Percentiles rank a stretch among this genome's conserved stretches.
Conservation (phyloP, 30 jellyfish, hydroid and myxozoan species). For the Pseudorhiza aurosa region DNA sequence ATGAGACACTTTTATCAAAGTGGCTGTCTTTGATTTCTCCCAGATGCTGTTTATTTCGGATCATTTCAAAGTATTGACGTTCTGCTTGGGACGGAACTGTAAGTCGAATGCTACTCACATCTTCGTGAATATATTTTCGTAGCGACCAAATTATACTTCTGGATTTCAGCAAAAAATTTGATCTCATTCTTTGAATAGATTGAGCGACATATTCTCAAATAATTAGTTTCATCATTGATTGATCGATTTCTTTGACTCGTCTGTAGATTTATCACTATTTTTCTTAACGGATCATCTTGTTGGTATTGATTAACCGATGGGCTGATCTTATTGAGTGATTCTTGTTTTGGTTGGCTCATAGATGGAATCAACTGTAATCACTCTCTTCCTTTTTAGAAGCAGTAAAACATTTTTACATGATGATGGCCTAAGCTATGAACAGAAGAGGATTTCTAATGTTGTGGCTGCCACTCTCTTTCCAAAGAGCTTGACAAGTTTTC, state of each 20-base stretch:
- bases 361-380: no score
- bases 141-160: background rate
- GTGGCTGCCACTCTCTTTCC: conserved; percentile 71
- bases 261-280: no score
- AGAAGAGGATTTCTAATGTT: conserved; percentile 39
- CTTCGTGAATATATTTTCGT: background rate
- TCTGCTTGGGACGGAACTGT: conserved; percentile 55
- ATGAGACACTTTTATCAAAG: no score
- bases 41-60: conserved; percentile 38
- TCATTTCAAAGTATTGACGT: conserved; percentile 7
- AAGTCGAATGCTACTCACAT: background rate
- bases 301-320: background rate
- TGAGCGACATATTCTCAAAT: no score
- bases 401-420: background rate
- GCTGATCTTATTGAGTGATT: background rate
- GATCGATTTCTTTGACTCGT: no score
- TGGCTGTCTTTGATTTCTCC: no score
- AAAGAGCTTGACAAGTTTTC: conserved; percentile 14
- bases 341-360: background rate
- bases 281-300: no score
- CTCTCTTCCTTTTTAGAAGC: conserved; percentile 13
- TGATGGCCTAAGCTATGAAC: background rate
- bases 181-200: no score
- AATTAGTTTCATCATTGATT: background rate
- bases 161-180: no score